phyloP scores from a whole-genome alignment of 2,888 invertebrate genomes.

The Dicycla oo region DNA sequence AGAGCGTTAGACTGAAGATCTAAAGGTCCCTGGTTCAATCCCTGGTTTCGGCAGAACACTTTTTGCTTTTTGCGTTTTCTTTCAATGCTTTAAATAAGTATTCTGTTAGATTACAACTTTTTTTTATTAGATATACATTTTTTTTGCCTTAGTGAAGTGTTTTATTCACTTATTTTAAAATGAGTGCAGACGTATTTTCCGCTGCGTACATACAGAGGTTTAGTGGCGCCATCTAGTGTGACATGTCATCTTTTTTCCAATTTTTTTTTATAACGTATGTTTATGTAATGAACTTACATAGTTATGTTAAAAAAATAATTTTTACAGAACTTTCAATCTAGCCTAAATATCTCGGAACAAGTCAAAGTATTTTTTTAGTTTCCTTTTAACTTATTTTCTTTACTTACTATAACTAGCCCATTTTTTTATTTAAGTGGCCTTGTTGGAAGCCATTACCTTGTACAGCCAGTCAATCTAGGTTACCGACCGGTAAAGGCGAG shows the following conservation, averaged over 20 bases:
- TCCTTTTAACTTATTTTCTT: not conserved
- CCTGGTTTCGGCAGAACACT: slow-evolving; percentile 79
- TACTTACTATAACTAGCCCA: not conserved
- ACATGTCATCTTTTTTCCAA: too few relatives aligned
- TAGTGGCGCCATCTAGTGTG: slow-evolving; percentile 33
- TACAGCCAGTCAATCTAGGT: slow-evolving; percentile 3
- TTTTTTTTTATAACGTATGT: too few relatives aligned
- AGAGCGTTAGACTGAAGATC: slow-evolving; percentile 87
- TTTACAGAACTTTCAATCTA: not conserved
- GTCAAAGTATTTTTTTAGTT: not conserved
- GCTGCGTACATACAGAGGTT: too few relatives aligned
- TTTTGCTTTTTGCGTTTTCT: slow-evolving; percentile 57
- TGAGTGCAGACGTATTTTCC: not conserved
- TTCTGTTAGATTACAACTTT: not conserved
- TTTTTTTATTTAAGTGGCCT: not conserved
- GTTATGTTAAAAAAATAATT: not conserved
- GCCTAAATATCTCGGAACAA: not conserved
- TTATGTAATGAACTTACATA: too few relatives aligned
- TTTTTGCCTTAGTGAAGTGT: not conserved
- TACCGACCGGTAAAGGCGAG: slow-evolving; percentile 15
- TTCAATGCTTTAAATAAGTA: not conserved
- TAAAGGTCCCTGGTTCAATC: slow-evolving; percentile 86
- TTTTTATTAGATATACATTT: not conserved
- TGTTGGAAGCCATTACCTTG: not conserved
- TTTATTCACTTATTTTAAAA: not conserved